Evolutionary conservation across 2,113 vertebrate genomes (phyloP).

Genomic region (Herpetotheres cachinnans): DNA sequence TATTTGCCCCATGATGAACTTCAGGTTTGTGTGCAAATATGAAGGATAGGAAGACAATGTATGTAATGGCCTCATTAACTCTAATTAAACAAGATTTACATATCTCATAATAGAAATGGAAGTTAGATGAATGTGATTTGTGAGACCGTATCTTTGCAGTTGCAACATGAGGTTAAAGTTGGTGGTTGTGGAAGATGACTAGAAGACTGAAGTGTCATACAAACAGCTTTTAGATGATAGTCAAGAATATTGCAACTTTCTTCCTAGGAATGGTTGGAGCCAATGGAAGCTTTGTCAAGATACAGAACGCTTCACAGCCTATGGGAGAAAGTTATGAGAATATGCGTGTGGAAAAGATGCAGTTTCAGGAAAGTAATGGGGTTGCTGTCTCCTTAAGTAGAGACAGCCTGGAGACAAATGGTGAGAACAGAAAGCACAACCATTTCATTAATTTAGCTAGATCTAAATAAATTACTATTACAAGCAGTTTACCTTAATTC

Average conservation of each 20-base stretch:
- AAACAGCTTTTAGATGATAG: not conserved
- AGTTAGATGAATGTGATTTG: not conserved
- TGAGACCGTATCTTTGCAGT: not conserved
- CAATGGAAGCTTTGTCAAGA: slow-evolving; percentile 78
- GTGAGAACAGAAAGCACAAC: slow-evolving; percentile 65
- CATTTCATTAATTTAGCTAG: not conserved
- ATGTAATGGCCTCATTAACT: not conserved
- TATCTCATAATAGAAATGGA: not conserved
- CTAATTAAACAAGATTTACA: not conserved
- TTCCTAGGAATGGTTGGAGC: slow-evolving; percentile 64
- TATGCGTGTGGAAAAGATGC: slow-evolving; percentile 29
- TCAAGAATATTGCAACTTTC: not conserved
- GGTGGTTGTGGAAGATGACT: not conserved
- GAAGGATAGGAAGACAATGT: not conserved
- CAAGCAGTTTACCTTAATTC: not conserved
- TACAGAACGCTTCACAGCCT: slow-evolving; percentile 68
- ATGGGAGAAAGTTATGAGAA: slow-evolving; percentile 70
- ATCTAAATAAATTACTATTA: not conserved
- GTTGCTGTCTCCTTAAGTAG: slow-evolving; percentile 62
- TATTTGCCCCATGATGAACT: not conserved
- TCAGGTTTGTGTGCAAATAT: not conserved
- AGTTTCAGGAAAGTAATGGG: slow-evolving; percentile 44
- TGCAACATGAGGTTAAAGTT: not conserved
- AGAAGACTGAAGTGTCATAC: not conserved
- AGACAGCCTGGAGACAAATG: slow-evolving; percentile 81